phyloP scores from a whole-genome alignment of 2,113 vertebrate species.

The Tylochromis polylepis region DNA sequence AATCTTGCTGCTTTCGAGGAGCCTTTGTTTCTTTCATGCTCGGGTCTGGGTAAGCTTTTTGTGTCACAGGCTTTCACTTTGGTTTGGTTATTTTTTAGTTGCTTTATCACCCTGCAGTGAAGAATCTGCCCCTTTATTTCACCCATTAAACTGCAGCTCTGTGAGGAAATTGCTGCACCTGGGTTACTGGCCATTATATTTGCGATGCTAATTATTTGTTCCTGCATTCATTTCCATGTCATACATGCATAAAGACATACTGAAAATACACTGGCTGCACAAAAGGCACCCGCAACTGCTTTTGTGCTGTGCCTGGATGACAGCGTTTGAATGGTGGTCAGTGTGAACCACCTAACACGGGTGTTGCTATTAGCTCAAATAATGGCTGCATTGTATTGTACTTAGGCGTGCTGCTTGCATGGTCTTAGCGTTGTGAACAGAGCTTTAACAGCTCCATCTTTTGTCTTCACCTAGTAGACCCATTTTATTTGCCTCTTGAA shows the following conservation, averaged over 20 bases:
- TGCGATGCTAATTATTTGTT: slow-evolving; percentile 16
- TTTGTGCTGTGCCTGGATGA: neutral
- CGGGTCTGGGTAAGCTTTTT: neutral
- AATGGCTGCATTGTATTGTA: neutral
- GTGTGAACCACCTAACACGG: neutral
- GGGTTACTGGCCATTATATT: neutral
- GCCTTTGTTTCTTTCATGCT: neutral
- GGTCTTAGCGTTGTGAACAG: neutral
- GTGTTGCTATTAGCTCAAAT: neutral
- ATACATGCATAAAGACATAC: neutral
- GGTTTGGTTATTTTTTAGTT: neutral
- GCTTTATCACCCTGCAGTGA: neutral
- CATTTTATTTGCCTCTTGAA: neutral
- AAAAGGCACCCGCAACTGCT: neutral
- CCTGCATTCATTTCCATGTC: slow-evolving; percentile 13
- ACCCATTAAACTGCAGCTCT: neutral
- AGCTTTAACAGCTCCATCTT: neutral
- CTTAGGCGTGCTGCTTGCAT: neutral
- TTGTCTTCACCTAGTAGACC: neutral
- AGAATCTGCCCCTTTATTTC: neutral
- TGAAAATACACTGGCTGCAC: neutral
- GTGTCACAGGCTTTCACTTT: neutral
- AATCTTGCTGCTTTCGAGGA: neutral
- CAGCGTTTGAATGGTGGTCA: neutral
- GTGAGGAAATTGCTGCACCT: slow-evolving; percentile 15